Base-by-base conservation (phyloP, 2,797 vertebrate genomes). In the Pangasius mekongensis region DNA sequence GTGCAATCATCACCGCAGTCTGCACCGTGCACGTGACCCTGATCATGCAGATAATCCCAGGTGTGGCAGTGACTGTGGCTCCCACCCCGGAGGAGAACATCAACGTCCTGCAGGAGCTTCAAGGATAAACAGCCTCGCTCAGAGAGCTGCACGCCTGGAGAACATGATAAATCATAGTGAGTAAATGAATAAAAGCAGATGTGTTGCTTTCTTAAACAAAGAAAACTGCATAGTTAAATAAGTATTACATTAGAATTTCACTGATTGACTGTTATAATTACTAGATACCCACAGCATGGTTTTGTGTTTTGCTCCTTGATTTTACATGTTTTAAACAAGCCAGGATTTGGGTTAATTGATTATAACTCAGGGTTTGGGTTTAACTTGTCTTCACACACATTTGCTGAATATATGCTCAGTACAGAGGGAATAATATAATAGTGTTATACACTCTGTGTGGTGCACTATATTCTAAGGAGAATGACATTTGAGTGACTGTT, bases 91-190 rank as follows among this genome's bases (percentile, higher is more conserved):
- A 92, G 84, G 13, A 91, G 13, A 73, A 80, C 22, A 60, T 92
- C 87, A 0, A 91, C 92, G n/a, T 92, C 87, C 86, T 92, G 91
- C 9, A 94, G 91, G 76, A 93, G 83, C 56, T 88, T 87, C 82
- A 94, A 87, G 67, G 91, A 88, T 67, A 93, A 87, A 73, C 86
- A 69, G 36, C 93, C 93, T 58, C 93, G 89, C 52, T 89, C 77
- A 22, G 93, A 94, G 14, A 94, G 91, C 90, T 88, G 87, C 18
- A 92, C 73, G 36, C 91, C 93, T 94, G 54, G 36, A 89, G 52
- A 91, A 82, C 66, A 80, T 47, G 24, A 77, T 11, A 13, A 60
- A 39, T 43, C 36, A 62, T n/a, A n/a, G 8, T n/a, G 22, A 80
- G 52, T 22, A 58, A 76, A 58, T 16, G 52, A 67, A 76, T 39